phyloP scores from a whole-genome alignment of 2,797 vertebrate species.

The Picus viridis region DNA sequence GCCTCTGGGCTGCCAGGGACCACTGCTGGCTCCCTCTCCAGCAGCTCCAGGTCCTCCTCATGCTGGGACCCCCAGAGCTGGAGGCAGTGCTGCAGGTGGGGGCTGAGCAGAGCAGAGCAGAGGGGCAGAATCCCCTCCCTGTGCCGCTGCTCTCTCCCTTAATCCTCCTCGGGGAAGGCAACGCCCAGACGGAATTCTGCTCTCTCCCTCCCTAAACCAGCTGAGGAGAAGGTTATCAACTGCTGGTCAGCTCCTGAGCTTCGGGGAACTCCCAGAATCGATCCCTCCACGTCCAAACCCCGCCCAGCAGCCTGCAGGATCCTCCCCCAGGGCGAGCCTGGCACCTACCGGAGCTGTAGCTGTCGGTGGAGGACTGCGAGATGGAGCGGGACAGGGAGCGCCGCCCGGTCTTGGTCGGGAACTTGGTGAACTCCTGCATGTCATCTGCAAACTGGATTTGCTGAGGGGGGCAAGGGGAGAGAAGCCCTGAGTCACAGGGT shows the following conservation, averaged over 20 bases:
- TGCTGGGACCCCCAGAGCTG: too few species aligned
- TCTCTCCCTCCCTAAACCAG: background rate
- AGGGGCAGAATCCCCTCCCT: too few species aligned
- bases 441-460: conserved; percentile 99
- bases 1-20: too few species aligned
- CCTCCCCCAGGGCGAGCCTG: rapidly evolving
- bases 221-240: background rate
- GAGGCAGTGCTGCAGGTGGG: too few species aligned
- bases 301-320: background rate
- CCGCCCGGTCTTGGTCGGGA: conserved; percentile 94
- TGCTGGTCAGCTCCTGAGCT: background rate
- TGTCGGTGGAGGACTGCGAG: conserved; percentile 98
- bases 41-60: too few species aligned
- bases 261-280: background rate
- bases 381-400: conserved; percentile 96
- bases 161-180: background rate
- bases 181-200: background rate
- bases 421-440: conserved; percentile 98
- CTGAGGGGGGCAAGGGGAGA: conserved; percentile 56
- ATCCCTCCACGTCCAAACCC: background rate
- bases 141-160: background rate
- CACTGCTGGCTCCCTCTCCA: too few species aligned
- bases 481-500: background rate
- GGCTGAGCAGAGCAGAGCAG: too few species aligned
- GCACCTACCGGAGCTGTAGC: conserved; percentile 95